Evolutionary conservation across 1,140 invertebrate genomes (phyloP).

Genomic region (Ceratina australensis): DNA sequence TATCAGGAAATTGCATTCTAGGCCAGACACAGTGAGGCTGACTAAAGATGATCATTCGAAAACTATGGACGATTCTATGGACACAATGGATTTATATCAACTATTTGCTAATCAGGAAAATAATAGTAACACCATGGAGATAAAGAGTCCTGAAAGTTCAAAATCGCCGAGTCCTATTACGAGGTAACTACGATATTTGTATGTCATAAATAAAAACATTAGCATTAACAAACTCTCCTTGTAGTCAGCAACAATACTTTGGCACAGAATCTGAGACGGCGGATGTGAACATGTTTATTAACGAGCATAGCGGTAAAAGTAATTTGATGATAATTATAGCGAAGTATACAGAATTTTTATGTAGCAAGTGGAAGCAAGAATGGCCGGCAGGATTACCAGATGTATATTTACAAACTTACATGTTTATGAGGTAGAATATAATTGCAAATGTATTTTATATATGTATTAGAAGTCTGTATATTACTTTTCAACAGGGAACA

Average conservation of each 20-base stretch:
- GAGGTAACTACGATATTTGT: conserved; percentile 47
- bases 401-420: conserved; percentile 82
- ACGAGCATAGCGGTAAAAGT: conserved; percentile 77
- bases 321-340: conserved; percentile 84
- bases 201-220: neutral
- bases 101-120: conserved; percentile 82
- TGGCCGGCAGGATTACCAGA: conserved; percentile 84
- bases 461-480: neutral
- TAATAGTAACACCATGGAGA: conserved; percentile 62
- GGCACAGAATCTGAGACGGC: conserved; percentile 82
- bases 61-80: conserved; percentile 82
- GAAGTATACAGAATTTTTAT: conserved; percentile 81
- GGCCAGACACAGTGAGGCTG: conserved; percentile 68
- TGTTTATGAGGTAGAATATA: conserved; percentile 75
- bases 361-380: conserved; percentile 81
- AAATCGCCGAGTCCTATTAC: conserved; percentile 70
- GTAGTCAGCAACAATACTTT: conserved; percentile 81
- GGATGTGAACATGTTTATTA: conserved; percentile 84
- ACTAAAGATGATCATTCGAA: conserved; percentile 76
- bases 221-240: conserved; percentile 11
- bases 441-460: neutral
- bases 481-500: conserved; percentile 63
- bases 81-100: conserved; percentile 83
- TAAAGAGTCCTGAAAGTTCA: conserved; percentile 72
- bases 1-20: conserved; percentile 10